Conservation (phyloP, 1,140 invertebrate species). For the Drosophila busckii region DNA sequence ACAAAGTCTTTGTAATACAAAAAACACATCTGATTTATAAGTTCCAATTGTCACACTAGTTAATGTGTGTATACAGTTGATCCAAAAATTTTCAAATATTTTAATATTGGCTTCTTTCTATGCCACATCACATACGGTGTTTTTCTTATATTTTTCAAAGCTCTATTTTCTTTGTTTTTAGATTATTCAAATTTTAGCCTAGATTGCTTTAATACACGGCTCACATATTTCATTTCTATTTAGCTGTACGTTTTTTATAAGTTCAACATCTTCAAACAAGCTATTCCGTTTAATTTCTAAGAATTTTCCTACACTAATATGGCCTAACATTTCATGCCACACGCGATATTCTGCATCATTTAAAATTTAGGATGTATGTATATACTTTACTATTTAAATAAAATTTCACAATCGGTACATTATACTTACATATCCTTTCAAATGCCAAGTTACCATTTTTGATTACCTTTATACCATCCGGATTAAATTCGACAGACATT, state of each 20-base stretch:
- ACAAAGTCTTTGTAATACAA: slow-evolving; percentile 65
- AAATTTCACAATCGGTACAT: slow-evolving; percentile 25
- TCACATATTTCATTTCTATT: slow-evolving; percentile 74
- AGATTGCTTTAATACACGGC: slow-evolving; percentile 77
- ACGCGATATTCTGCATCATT: slow-evolving; percentile 28
- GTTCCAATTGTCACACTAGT: too few relatives aligned
- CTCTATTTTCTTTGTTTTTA: slow-evolving; percentile 1
- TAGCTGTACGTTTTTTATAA: background rate
- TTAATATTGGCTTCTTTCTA: too few relatives aligned
- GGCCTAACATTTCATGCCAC: slow-evolving; percentile 42
- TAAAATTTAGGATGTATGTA: slow-evolving; percentile 12
- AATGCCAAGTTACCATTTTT: slow-evolving; percentile 1
- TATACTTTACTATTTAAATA: slow-evolving; percentile 33
- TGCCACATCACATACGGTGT: too few relatives aligned
- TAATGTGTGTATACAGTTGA: slow-evolving; percentile 62
- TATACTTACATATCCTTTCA: background rate
- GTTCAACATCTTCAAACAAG: slow-evolving; percentile 54
- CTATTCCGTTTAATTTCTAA: slow-evolving; percentile 55
- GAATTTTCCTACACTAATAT: slow-evolving; percentile 70
- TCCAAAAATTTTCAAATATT: background rate
- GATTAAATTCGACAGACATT: slow-evolving; percentile 20
- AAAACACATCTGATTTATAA: slow-evolving; percentile 69
- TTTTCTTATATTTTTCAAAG: background rate
- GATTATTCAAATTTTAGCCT: slow-evolving; percentile 1
- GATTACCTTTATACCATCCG: slow-evolving; percentile 1